phyloP scores from a whole-genome alignment of 2,888 invertebrate species.

The Rhingia rostrata region DNA sequence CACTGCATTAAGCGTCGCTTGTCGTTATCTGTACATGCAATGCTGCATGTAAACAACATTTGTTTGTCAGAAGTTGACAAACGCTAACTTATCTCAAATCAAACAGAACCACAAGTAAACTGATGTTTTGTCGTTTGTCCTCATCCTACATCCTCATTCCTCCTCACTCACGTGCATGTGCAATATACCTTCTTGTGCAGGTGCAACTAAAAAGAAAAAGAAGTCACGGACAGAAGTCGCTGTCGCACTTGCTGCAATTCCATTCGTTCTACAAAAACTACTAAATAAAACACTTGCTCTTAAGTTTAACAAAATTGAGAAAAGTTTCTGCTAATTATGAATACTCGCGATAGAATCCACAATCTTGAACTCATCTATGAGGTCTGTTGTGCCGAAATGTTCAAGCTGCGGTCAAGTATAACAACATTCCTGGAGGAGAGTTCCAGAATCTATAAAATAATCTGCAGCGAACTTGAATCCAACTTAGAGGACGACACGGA shows the following conservation, averaged over 20 bases:
- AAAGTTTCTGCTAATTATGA: constrained; percentile 61
- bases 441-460: constrained; percentile 46
- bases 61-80: too few species aligned
- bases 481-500: constrained; percentile 21
- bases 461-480: constrained; percentile 44
- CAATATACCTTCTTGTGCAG: constrained; percentile 38
- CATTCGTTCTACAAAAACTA: constrained; percentile 23
- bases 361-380: constrained; percentile 66
- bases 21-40: background rate
- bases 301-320: constrained; percentile 41
- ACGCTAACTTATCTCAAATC: constrained; percentile 1
- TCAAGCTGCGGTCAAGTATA: constrained; percentile 56
- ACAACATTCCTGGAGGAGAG: constrained; percentile 62
- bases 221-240: background rate
- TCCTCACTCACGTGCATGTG: constrained; percentile 24
- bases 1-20: background rate
- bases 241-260: constrained; percentile 9
- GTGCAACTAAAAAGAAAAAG: background rate
- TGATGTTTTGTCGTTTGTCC: constrained; percentile 41
- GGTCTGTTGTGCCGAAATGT: constrained; percentile 67
- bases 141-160: too few species aligned
- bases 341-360: constrained; percentile 59
- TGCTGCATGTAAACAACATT: background rate
- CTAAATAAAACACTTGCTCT: constrained; percentile 1
- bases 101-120: constrained; percentile 37